A percentile compares a stretch with the other conserved stretches of the same genome.
Evolutionary conservation across 2,113 vertebrate species (phyloP).

Genomic region (Erythrocebus patas): DNA sequence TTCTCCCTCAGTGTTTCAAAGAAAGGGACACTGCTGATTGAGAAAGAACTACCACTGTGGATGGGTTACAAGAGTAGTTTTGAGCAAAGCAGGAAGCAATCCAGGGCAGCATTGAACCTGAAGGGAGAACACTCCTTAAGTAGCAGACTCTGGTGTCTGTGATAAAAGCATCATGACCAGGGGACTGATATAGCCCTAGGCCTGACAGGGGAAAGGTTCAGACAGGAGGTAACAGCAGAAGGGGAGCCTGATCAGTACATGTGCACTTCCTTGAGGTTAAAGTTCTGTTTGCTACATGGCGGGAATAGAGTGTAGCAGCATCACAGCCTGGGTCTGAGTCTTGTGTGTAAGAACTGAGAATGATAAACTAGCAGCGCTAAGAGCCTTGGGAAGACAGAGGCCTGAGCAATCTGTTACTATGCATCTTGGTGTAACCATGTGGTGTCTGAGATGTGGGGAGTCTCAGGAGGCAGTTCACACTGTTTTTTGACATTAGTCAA

Average conservation of each 20-base stretch:
- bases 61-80: background rate
- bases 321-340: background rate
- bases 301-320: background rate
- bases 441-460: background rate
- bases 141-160: background rate
- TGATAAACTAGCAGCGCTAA: background rate
- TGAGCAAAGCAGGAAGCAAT: background rate
- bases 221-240: background rate
- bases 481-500: background rate
- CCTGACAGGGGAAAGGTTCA: background rate
- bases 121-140: too few species aligned
- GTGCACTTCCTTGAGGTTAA: background rate
- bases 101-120: background rate
- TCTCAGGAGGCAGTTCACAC: background rate
- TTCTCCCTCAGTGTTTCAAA: background rate
- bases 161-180: background rate
- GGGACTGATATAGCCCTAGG: background rate
- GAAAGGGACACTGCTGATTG: rapidly evolving
- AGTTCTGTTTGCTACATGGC: background rate
- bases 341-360: background rate
- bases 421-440: rapidly evolving
- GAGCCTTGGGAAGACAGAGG: background rate
- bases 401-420: background rate
- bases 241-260: background rate
- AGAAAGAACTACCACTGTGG: background rate